Base-by-base conservation (phyloP, 1,140 invertebrate genomes). In the Habropoda laboriosa region DNA sequence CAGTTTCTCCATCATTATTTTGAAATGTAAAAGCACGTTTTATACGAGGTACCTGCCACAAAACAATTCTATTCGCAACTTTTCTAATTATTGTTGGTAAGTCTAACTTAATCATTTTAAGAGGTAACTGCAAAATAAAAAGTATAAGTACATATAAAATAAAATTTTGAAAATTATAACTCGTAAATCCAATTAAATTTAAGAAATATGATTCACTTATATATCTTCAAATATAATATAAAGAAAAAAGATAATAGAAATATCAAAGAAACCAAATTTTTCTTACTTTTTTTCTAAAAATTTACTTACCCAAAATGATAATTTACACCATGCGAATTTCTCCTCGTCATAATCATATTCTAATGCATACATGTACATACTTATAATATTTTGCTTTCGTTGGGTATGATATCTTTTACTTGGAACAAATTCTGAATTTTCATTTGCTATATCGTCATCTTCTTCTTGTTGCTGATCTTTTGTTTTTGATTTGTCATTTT, bases 41-140 rank as follows among this genome's bases (percentile, higher is more conserved):
- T 55, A 99, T 98, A 42, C 95, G 94, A 12, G 95, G 95, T 1
- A 97, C 95, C 93, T 98, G 95, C 90, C 96, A 95, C 8, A 99
- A 94, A 6, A 99, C 94, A 45, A 96, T 95, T 88, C 95, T 96
- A 32, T 90, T 92, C 0, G 97, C 96, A n/a, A 96, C 94, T 42
- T 95, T 94, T 82, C 95, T 95, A 12, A 99, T 91, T 51, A 99
- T 94, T 4, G 96, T 95, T 3, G 96, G 95, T 53, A 99, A 92
- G 92, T 99, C 98, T 0, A 96, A 90, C 86, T 94, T 95, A 55
- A 95, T 93, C 81, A 94, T 94, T n/a, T 91, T 91, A 16, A 96
- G 90, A 16, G 95, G 95, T 80, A 98, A 93, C 93, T 96, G 85
- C 38, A 95, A 87, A 35, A 2, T 55, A 18, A 74, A 51, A 53